phyloP scores from a whole-genome alignment of 2,888 invertebrate species.

The Tolmerus cingulatus region DNA sequence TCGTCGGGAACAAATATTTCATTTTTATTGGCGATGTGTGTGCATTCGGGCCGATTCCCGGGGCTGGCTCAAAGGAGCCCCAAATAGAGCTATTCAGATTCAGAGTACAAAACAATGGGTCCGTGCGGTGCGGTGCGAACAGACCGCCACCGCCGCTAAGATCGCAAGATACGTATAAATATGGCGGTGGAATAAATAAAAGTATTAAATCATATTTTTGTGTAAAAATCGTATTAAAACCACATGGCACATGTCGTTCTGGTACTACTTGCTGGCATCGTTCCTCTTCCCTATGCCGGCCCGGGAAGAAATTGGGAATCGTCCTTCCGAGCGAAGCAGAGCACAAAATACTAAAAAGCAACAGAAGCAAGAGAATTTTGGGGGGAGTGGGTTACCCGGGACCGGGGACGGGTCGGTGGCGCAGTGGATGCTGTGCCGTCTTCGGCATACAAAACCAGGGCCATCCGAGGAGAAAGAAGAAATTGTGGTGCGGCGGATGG shows the following conservation, averaged over 20 bases:
- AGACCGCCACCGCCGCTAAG: conserved; percentile 1
- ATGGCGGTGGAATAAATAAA: conserved; percentile 50
- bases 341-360: conserved; percentile 48
- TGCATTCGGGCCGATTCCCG: background rate
- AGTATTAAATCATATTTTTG: conserved; percentile 52
- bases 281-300: conserved; percentile 28
- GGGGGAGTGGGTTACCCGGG: conserved; percentile 1
- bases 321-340: conserved; percentile 33
- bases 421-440: conserved; percentile 41
- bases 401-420: conserved; percentile 35
- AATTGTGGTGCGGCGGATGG: conserved; percentile 47
- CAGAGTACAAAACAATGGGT: conserved; percentile 45
- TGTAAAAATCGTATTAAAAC: conserved; percentile 52
- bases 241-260: conserved; percentile 51
- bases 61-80: background rate
- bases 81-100: conserved; percentile 46
- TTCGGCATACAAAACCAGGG: conserved; percentile 46
- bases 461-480: conserved; percentile 42
- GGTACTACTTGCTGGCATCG: conserved; percentile 39
- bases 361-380: conserved; percentile 35
- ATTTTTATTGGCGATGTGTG: conserved; percentile 7
- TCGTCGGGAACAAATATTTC: background rate
- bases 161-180: conserved; percentile 43
- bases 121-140: conserved; percentile 1
- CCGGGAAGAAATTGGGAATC: conserved; percentile 43